phyloP scores from a whole-genome alignment of 2,797 vertebrate genomes.

The Gallinago nigripennis region DNA sequence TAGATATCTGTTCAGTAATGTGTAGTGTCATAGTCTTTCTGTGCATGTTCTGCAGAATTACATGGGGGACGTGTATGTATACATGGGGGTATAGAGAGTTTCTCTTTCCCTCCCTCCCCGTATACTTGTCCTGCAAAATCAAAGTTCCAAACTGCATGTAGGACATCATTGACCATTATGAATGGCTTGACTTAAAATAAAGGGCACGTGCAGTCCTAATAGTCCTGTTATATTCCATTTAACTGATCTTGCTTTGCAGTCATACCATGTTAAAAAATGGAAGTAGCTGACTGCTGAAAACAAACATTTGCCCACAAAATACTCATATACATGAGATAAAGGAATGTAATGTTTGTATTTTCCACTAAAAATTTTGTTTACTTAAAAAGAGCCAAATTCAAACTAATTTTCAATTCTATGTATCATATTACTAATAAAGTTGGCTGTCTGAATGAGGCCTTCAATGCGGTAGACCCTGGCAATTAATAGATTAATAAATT shows the following conservation, averaged over 20 bases:
- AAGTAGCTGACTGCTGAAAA: neutral
- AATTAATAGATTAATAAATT: neutral
- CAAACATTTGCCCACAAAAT: neutral
- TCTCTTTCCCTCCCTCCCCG: neutral
- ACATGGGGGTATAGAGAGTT: neutral
- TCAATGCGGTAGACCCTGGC: neutral
- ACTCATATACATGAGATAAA: neutral
- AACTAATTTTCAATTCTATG: neutral
- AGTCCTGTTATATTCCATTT: neutral
- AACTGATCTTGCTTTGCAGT: neutral
- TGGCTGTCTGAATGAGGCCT: neutral
- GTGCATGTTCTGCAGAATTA: neutral
- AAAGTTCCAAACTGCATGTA: neutral
- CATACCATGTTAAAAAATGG: neutral
- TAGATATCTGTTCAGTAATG: neutral
- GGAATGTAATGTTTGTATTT: neutral
- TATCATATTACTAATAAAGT: neutral
- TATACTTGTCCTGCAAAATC: neutral
- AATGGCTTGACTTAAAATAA: neutral
- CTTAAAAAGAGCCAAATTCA: neutral
- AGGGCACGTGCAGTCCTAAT: neutral
- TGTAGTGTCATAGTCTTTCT: neutral
- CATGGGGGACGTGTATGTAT: neutral
- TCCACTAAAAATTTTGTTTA: neutral
- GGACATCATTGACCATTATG: neutral